A percentile compares a stretch with the other conserved stretches of the same genome.
Conservation (phyloP, 2,113 vertebrate species). For the Callorhinus ursinus region DNA sequence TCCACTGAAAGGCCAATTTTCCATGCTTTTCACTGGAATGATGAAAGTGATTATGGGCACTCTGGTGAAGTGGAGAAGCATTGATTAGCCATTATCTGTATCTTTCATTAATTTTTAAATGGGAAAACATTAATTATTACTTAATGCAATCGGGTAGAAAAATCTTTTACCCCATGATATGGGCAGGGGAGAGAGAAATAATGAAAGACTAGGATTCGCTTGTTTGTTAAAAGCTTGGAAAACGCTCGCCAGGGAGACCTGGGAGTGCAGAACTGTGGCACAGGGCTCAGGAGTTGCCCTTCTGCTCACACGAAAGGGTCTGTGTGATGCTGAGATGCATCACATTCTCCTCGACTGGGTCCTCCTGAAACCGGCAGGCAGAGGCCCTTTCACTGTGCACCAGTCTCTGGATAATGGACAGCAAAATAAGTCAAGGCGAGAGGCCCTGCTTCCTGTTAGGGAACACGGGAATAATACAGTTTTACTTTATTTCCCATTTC, state of each 20-base stretch:
- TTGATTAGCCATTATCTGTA: constrained; percentile 34
- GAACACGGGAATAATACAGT: neutral
- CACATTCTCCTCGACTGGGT: neutral
- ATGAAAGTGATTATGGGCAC: neutral
- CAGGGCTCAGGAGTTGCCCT: neutral
- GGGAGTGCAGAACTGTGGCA: neutral
- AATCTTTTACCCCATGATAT: neutral
- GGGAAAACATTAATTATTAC: neutral
- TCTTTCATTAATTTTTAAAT: constrained; percentile 53
- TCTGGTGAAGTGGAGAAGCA: neutral
- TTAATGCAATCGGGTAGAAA: neutral
- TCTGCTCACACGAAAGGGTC: too few relatives aligned
- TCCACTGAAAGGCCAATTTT: neutral
- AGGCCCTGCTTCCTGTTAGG: neutral
- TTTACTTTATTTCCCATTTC: neutral
- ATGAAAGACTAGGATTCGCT: neutral
- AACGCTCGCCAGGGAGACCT: neutral
- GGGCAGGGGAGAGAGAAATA: neutral
- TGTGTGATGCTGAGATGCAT: too few relatives aligned
- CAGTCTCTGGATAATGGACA: neutral
- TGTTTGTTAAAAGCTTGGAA: neutral
- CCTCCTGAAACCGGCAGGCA: neutral
- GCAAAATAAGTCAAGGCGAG: neutral
- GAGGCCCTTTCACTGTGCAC: neutral
- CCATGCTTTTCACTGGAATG: neutral